Evolutionary conservation across 2,888 invertebrate genomes (phyloP), one percentile per base, ranked within the genome.

Genomic region (Eilema sororculum): DNA sequence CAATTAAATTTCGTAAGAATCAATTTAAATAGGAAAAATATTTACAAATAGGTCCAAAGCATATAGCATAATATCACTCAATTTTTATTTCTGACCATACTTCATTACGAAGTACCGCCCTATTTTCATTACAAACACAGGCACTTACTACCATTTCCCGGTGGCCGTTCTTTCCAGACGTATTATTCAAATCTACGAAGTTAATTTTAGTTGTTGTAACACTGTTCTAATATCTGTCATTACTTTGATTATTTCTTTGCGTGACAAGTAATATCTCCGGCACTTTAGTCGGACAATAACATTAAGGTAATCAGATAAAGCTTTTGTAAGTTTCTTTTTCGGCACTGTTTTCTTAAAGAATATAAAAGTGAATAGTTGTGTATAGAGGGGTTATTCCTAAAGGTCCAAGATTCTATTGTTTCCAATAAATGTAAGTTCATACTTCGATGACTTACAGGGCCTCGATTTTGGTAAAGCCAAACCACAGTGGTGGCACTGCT

Each of bases 171-270:
- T n/a, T 10, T n/a, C 12, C 60, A 37, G 20, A 64, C 9, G 33
- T 61, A 61, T 37, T 61, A 52, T 28, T 33, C 16, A 25, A 66
- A 52, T 13, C 8, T 13, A 56, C 30, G 22, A 65, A 28, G 41
- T 46, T 52, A 56, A 68, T 63, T 46, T 58, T 28, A 41, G 4
- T 10, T 20, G 37, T 58, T 22, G 58, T 25, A 57, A 57, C 56
- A 62, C 37, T n/a, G 33, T 37, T 13, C 5, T 64, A 63, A 68
- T 46, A 41, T 28, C 33, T 56, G 20, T 33, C 69, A 80, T 79
- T 73, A 76, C 24, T 25, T 64, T 76, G 78, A 80, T 76, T 69
- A 68, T 68, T 20, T 46, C 13, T 28, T 79, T 22, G 80, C 80
- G 78, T 80, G 79, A 52, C 65, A 46, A 57, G 65, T 62, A 28